Conservation (phyloP, 1,140 invertebrate genomes). For the Ylistrum balloti region DNA sequence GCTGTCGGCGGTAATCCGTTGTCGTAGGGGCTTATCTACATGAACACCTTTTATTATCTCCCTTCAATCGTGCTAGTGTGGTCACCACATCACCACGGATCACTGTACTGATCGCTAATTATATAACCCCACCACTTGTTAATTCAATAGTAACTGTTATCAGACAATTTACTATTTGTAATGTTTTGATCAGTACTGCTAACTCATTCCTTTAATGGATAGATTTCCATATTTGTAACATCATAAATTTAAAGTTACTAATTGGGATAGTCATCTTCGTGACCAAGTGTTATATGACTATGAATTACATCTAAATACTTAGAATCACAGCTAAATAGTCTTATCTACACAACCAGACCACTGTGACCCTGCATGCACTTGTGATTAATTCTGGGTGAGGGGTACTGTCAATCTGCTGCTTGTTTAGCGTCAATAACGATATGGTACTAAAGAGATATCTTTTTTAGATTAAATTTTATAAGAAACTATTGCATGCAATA, state of each 20-base stretch:
- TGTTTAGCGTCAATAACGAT: neutral
- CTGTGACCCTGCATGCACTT: neutral
- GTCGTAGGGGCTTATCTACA: slow-evolving; percentile 5
- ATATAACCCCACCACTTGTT: slow-evolving; percentile 16
- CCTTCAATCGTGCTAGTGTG: neutral
- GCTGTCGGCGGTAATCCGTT: slow-evolving; percentile 11
- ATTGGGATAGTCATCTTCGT: neutral
- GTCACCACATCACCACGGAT: neutral
- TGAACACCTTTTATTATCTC: slow-evolving; percentile 22
- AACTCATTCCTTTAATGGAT: neutral
- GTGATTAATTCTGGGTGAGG: neutral
- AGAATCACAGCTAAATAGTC: neutral
- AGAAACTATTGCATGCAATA: neutral
- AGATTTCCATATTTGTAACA: neutral
- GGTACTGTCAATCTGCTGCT: neutral
- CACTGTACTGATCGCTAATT: neutral
- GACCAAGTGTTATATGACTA: neutral
- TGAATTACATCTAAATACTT: neutral
- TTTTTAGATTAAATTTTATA: neutral
- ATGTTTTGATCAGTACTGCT: neutral
- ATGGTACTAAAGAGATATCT: neutral
- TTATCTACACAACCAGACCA: neutral
- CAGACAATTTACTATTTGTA: neutral
- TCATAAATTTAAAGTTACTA: neutral
- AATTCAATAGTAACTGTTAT: neutral